A percentile compares a stretch with the other conserved stretches of the same genome.
phyloP scores from a whole-genome alignment of 2,888 invertebrate species.

The Aphelenchoides bicaudatus region DNA sequence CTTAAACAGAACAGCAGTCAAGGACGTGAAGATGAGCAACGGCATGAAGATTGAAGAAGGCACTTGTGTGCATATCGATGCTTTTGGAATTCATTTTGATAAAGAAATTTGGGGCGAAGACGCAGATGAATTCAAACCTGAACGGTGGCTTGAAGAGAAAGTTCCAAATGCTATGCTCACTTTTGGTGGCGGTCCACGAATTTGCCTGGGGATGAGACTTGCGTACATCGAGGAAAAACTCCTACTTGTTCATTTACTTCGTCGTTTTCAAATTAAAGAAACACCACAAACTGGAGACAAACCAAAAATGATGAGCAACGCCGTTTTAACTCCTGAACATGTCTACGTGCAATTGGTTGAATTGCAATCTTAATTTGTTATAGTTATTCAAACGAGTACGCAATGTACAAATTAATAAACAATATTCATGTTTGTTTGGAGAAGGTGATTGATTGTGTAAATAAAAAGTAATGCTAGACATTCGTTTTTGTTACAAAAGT shows the following conservation, averaged over 20 bases:
- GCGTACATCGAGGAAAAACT: conserved; percentile 50
- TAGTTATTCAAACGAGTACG: too few relatives aligned
- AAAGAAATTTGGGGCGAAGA: conserved; percentile 50
- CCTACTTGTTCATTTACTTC: conserved; percentile 40
- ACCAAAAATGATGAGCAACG: neutral
- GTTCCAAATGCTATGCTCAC: conserved; percentile 16
- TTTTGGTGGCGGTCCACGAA: conserved; percentile 42
- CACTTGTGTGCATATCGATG: conserved; percentile 40
- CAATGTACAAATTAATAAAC: too few relatives aligned
- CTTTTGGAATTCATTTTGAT: conserved; percentile 39
- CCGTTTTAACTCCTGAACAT: conserved; percentile 6
- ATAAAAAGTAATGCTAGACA: too few relatives aligned
- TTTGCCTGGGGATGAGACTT: conserved; percentile 39
- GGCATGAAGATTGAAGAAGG: conserved; percentile 39
- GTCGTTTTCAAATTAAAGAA: conserved; percentile 35
- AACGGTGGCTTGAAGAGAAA: conserved; percentile 31
- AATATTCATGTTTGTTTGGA: too few relatives aligned
- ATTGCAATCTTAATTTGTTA: too few relatives aligned
- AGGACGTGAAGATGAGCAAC: conserved; percentile 25
- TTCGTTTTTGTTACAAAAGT: too few relatives aligned
- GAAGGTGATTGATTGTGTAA: too few relatives aligned
- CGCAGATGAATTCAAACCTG: conserved; percentile 46
- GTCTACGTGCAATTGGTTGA: conserved; percentile 9
- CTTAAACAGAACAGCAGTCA: neutral
- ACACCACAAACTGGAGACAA: conserved; percentile 33